Evolutionary conservation across 2,113 vertebrate species (phyloP).

Genomic region (Eclectus roratus): DNA sequence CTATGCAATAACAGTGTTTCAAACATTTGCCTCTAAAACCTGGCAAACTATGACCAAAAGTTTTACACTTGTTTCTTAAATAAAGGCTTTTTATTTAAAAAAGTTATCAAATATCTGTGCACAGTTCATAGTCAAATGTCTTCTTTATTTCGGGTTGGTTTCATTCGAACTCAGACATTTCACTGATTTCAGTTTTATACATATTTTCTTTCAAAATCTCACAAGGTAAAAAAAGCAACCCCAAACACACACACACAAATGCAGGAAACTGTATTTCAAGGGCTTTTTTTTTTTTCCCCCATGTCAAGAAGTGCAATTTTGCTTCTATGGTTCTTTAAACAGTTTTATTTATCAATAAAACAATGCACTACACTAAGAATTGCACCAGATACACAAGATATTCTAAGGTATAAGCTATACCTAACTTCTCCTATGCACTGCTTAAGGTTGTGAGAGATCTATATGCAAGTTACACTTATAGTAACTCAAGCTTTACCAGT

Average conservation of each 20-base stretch:
- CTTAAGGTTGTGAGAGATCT: background rate
- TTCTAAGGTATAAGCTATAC: background rate
- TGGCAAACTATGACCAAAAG: background rate
- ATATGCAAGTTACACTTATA: background rate
- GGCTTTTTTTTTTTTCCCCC: background rate
- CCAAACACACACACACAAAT: background rate
- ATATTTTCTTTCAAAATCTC: background rate
- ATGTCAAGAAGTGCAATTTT: background rate
- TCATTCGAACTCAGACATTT: background rate
- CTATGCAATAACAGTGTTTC: background rate
- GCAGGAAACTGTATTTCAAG: background rate
- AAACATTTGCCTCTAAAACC: background rate
- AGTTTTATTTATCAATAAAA: background rate
- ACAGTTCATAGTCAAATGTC: background rate
- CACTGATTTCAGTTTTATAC: background rate
- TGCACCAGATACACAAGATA: background rate
- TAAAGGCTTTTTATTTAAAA: background rate
- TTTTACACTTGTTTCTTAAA: background rate
- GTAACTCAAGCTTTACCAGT: background rate
- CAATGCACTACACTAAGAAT: background rate
- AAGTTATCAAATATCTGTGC: background rate
- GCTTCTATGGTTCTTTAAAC: conserved; percentile 1
- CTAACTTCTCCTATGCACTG: background rate
- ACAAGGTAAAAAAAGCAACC: background rate
- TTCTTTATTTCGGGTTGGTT: background rate